These are phyloP conservation scores for Serinus canaria DNA, from an alignment of 2,113 vertebrate genomes.

Conservation along the genomic window DNA sequence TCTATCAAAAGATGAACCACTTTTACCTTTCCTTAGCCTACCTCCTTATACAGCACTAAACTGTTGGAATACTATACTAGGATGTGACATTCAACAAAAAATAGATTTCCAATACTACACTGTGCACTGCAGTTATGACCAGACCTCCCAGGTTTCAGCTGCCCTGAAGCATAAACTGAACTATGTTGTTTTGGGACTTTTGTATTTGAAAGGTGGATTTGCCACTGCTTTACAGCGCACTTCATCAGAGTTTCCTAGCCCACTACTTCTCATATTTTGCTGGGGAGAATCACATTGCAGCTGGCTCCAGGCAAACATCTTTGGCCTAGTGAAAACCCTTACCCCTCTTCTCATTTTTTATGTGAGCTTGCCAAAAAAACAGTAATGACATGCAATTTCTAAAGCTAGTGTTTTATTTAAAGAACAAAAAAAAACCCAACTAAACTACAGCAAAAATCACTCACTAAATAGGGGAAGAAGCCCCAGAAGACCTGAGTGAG, in stretches of 20 bases:
- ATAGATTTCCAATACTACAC: background rate
- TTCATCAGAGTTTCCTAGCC: background rate
- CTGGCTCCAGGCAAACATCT: background rate
- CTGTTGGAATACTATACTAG: background rate
- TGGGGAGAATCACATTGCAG: background rate
- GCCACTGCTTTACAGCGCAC: background rate
- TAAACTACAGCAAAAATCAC: background rate
- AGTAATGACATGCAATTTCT: background rate
- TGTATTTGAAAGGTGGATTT: background rate
- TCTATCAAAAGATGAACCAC: background rate
- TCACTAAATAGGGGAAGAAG: background rate
- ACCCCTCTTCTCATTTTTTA: background rate
- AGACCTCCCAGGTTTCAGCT: background rate
- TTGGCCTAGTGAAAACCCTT: background rate
- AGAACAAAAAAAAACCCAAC: background rate
- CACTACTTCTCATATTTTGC: background rate
- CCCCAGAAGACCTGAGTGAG: background rate
- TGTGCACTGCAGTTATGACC: background rate
- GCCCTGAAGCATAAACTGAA: background rate
- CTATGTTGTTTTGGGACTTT: background rate
- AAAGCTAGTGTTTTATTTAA: constrained; percentile 16
- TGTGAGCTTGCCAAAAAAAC: background rate
- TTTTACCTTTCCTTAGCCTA: background rate
- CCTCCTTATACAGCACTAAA: background rate
- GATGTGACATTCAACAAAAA: background rate